A percentile compares a stretch with the other conserved stretches of the same genome.
Conservation (phyloP, 2,888 invertebrate genomes). For the Pteria penguin region DNA sequence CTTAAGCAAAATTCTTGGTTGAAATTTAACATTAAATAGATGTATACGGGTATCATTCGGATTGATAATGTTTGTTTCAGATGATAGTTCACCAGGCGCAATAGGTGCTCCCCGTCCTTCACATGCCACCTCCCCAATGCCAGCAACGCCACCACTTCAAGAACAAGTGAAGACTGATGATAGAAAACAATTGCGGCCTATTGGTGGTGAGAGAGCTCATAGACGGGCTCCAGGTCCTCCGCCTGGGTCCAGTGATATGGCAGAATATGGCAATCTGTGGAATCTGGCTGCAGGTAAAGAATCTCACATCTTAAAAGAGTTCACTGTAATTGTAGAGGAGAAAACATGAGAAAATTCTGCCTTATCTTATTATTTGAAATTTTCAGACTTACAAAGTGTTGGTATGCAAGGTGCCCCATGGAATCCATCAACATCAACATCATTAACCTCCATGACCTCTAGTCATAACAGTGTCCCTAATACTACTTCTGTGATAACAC, state of each 20-base stretch:
- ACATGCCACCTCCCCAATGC: constrained; percentile 61
- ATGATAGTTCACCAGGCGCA: constrained; percentile 61
- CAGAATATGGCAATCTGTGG: constrained; percentile 44
- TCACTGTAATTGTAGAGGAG: no score
- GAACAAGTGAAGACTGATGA: constrained; percentile 59
- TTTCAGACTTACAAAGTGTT: no score
- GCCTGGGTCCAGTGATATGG: constrained; percentile 34
- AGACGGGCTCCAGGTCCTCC: constrained; percentile 60
- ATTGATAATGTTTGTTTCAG: constrained; percentile 32
- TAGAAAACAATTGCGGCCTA: constrained; percentile 77
- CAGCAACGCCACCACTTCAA: constrained; percentile 60
- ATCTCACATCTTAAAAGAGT: no score
- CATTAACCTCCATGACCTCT: constrained; percentile 48
- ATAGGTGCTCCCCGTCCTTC: constrained; percentile 58
- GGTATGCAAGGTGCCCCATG: constrained; percentile 66
- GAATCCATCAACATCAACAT: constrained; percentile 37
- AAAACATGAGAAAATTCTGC: no score
- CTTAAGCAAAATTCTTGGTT: no score
- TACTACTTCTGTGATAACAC: constrained; percentile 67
- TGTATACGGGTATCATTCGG: no score
- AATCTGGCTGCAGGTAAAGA: constrained; percentile 52
- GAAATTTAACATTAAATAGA: background rate
- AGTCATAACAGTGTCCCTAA: constrained; percentile 33
- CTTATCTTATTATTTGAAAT: no score
- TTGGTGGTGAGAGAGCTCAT: constrained; percentile 80